Percentiles rank a stretch among this genome's conserved stretches.
These are phyloP conservation scores for Eubucco bourcierii DNA, from an alignment of 2,113 vertebrate genomes.

Conservation along the genomic window DNA sequence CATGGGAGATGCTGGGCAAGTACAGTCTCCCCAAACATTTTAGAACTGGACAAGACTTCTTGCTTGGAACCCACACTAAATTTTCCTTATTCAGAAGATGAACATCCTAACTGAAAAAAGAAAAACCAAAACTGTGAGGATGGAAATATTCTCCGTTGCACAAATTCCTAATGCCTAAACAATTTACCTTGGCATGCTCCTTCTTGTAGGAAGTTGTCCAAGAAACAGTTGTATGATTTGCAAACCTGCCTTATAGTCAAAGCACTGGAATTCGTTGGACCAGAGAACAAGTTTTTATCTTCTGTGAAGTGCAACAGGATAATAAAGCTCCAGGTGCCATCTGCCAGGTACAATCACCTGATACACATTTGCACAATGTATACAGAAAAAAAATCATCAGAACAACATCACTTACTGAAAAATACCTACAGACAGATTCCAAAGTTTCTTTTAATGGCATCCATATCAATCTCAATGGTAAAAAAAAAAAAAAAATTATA, in stretches of 20 bases:
- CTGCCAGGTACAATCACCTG: not conserved
- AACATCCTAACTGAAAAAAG: not conserved
- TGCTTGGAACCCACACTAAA: not conserved
- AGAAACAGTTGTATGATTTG: not conserved
- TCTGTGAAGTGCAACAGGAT: not conserved
- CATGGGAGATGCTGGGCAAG: not conserved
- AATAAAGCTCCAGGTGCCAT: not conserved
- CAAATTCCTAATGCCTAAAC: not conserved
- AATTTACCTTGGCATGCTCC: constrained; percentile 1
- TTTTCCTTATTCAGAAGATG: not conserved
- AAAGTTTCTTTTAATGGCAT: constrained; percentile 35
- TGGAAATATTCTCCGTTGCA: not conserved
- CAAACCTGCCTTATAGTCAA: not conserved
- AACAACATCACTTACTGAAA: not conserved
- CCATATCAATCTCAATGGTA: not conserved
- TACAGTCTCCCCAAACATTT: not conserved
- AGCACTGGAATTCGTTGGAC: not conserved
- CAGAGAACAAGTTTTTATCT: not conserved
- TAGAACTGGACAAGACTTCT: not conserved
- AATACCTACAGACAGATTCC: not conserved
- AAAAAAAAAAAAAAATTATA: constrained; percentile 26
- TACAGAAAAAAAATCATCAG: not conserved
- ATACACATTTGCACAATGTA: not conserved
- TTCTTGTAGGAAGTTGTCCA: not conserved
- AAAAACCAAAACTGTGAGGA: not conserved